These are phyloP conservation scores for Struthio camelus DNA, from an alignment of 2,113 vertebrate genomes.

Conservation along the genomic window DNA sequence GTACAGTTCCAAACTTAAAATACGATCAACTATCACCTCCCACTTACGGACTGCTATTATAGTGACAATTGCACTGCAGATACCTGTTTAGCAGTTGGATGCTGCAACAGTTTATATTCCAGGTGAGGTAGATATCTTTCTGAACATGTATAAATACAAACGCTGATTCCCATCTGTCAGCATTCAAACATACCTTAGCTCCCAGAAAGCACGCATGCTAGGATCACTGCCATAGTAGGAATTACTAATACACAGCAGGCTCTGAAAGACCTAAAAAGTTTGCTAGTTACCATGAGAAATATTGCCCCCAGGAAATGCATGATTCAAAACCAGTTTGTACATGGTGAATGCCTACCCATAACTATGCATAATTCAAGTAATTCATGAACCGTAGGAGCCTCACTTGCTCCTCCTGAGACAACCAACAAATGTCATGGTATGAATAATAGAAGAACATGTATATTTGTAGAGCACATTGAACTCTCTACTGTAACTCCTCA, in stretches of 20 bases:
- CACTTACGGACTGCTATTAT: slow-evolving; percentile 18
- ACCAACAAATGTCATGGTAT: slow-evolving; percentile 71
- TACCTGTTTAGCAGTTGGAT: background rate
- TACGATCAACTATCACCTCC: background rate
- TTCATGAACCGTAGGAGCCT: slow-evolving; percentile 60
- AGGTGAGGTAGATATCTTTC: background rate
- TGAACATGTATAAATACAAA: background rate
- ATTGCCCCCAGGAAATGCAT: slow-evolving; percentile 39
- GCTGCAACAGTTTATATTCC: slow-evolving; percentile 6
- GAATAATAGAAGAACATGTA: slow-evolving; percentile 69
- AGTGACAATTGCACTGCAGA: background rate
- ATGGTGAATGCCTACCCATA: slow-evolving; percentile 46
- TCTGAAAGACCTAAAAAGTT: slow-evolving; percentile 27
- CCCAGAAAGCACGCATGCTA: background rate
- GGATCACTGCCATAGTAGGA: background rate
- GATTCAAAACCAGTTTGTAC: slow-evolving; percentile 33
- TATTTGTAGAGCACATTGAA: slow-evolving; percentile 41
- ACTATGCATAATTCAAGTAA: slow-evolving; percentile 70
- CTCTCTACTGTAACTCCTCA: slow-evolving; percentile 49
- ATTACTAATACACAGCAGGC: background rate
- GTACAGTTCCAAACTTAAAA: background rate
- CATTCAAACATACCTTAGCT: background rate
- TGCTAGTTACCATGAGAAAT: slow-evolving; percentile 51
- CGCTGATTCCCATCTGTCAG: background rate
- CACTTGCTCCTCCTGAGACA: slow-evolving; percentile 61